phyloP scores from a whole-genome alignment of 2,797 vertebrate species.

The Gymnodraco acuticeps region DNA sequence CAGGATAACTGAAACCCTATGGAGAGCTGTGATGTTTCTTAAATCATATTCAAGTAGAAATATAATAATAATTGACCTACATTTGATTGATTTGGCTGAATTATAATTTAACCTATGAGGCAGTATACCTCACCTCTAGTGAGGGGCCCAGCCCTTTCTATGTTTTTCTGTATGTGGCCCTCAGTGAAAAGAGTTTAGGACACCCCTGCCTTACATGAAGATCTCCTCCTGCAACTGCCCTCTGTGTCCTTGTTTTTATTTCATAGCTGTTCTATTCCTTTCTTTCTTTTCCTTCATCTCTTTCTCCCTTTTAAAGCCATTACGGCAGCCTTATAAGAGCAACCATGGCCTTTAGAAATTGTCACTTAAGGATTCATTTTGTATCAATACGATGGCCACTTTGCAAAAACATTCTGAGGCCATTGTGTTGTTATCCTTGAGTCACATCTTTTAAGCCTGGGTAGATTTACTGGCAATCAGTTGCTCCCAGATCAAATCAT shows the following conservation, averaged over 20 bases:
- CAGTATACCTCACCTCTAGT: too few relatives aligned
- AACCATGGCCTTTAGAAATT: slow-evolving; percentile 7
- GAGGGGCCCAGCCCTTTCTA: too few relatives aligned
- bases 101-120: too few relatives aligned
- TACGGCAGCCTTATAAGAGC: neutral
- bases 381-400: slow-evolving; percentile 34
- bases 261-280: slow-evolving; percentile 12
- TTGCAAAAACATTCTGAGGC: slow-evolving; percentile 29
- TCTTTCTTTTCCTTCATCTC: slow-evolving; percentile 6
- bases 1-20: too few relatives aligned
- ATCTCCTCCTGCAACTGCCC: slow-evolving; percentile 24
- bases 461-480: slow-evolving; percentile 22
- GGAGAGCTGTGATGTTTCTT: too few relatives aligned
- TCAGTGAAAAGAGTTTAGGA: too few relatives aligned
- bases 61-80: too few relatives aligned
- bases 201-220: neutral
- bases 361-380: slow-evolving; percentile 27
- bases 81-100: too few relatives aligned
- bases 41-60: too few relatives aligned
- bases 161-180: too few relatives aligned
- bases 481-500: slow-evolving; percentile 6
- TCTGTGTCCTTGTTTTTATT: slow-evolving; percentile 27
- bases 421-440: slow-evolving; percentile 14
- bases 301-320: slow-evolving; percentile 4
- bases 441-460: slow-evolving; percentile 30